phyloP scores from a whole-genome alignment of 1,140 invertebrate species.

The Bombus polaris region DNA sequence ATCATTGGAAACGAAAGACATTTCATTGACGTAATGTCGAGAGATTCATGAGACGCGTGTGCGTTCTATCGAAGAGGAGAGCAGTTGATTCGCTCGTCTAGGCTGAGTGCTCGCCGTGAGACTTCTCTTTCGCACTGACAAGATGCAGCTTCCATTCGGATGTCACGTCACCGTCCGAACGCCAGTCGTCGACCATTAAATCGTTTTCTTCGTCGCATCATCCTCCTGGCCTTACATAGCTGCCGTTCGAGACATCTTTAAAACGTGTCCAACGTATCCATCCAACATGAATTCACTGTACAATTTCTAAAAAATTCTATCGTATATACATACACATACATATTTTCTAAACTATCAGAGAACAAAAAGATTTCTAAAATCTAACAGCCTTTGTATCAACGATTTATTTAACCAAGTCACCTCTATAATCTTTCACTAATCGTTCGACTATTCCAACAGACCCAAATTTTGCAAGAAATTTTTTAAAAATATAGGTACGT shows the following conservation, averaged over 20 bases:
- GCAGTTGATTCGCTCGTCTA: constrained; percentile 38
- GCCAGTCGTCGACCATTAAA: constrained; percentile 58
- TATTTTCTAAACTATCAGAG: too few relatives aligned
- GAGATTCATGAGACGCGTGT: constrained; percentile 21
- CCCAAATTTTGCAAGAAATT: too few relatives aligned
- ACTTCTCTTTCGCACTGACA: constrained; percentile 50
- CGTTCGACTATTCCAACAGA: too few relatives aligned
- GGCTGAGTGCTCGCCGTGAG: constrained; percentile 19
- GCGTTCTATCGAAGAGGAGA: constrained; percentile 23
- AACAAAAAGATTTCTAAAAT: too few relatives aligned
- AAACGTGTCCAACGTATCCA: constrained; percentile 2
- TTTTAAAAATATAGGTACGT: too few relatives aligned
- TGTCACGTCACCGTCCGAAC: constrained; percentile 55
- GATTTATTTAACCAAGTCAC: too few relatives aligned
- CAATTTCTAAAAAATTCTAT: too few relatives aligned
- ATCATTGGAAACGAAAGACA: constrained; percentile 13
- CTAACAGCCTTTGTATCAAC: too few relatives aligned
- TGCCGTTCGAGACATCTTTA: neutral
- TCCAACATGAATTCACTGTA: neutral
- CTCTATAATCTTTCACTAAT: too few relatives aligned
- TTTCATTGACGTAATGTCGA: constrained; percentile 26
- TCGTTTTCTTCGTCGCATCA: constrained; percentile 45
- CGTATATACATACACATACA: too few relatives aligned
- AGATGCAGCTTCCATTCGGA: constrained; percentile 62
- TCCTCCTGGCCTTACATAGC: neutral